Conservation (phyloP, 92 coral and sea anemone species). For the Scolanthus callimorphus region DNA sequence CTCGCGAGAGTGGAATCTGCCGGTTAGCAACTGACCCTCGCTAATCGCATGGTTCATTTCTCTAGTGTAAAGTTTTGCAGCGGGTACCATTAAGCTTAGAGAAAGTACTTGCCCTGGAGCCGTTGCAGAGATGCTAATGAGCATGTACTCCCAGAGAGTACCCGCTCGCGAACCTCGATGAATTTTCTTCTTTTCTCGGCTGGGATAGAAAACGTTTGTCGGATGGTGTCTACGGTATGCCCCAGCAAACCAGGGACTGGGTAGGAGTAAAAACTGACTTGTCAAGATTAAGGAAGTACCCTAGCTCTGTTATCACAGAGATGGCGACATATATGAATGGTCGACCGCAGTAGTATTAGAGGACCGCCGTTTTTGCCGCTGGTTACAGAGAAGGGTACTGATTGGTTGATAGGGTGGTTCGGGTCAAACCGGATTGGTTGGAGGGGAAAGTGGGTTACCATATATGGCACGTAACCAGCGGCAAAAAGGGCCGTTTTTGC, state of each 20-base stretch:
- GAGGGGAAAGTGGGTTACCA: too few relatives aligned
- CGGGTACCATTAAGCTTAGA: neutral
- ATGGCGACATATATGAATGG: neutral
- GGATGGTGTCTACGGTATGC: neutral
- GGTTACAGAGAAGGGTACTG: too few relatives aligned
- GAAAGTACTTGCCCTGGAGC: neutral
- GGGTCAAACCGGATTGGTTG: too few relatives aligned
- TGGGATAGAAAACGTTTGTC: too few relatives aligned
- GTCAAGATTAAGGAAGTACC: neutral
- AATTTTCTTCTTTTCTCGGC: neutral
- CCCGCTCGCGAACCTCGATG: neutral
- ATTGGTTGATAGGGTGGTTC: too few relatives aligned
- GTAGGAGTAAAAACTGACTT: neutral
- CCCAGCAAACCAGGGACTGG: neutral
- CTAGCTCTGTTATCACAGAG: neutral
- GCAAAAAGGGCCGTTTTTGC: too few relatives aligned
- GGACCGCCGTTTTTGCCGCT: too few relatives aligned
- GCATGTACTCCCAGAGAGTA: neutral
- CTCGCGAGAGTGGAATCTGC: neutral
- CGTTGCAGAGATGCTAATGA: neutral
- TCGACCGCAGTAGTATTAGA: too few relatives aligned
- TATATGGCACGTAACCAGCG: too few relatives aligned
- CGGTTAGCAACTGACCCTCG: too few relatives aligned
- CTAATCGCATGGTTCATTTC: neutral
- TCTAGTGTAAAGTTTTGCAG: too few relatives aligned